Conservation (phyloP, 2,888 invertebrate species). For the Gastrophysa polygoni region DNA sequence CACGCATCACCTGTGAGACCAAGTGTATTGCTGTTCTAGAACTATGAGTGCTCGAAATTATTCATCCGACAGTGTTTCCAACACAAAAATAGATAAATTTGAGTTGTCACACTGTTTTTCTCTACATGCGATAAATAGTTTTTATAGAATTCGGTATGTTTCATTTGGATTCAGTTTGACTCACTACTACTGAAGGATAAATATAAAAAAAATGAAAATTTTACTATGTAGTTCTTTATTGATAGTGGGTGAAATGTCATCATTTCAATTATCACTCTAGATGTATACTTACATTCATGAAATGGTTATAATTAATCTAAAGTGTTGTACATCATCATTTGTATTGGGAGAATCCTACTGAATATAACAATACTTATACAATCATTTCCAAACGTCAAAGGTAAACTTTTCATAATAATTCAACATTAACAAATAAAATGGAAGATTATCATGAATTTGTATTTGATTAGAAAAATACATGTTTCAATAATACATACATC, state of each 20-base stretch:
- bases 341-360: constrained; percentile 50
- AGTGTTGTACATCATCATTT: constrained; percentile 55
- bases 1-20: no score
- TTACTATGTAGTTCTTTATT: constrained; percentile 43
- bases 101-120: no score
- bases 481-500: constrained; percentile 53
- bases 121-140: no score
- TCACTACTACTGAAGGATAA: no score
- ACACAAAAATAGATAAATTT: no score
- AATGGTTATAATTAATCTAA: constrained; percentile 50
- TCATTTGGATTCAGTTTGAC: no score
- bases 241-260: constrained; percentile 54
- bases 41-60: no score
- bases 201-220: constrained; percentile 6
- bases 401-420: constrained; percentile 52
- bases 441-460: constrained; percentile 51
- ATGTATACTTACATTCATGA: constrained; percentile 53
- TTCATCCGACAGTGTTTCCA: no score
- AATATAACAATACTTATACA: constrained; percentile 54
- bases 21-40: no score
- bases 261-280: constrained; percentile 47
- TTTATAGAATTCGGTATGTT: no score
- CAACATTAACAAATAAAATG: constrained; percentile 53
- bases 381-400: constrained; percentile 50
- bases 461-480: constrained; percentile 55